Evolutionary conservation across 2,888 invertebrate species (phyloP).

Genomic region (Euclidia mi): DNA sequence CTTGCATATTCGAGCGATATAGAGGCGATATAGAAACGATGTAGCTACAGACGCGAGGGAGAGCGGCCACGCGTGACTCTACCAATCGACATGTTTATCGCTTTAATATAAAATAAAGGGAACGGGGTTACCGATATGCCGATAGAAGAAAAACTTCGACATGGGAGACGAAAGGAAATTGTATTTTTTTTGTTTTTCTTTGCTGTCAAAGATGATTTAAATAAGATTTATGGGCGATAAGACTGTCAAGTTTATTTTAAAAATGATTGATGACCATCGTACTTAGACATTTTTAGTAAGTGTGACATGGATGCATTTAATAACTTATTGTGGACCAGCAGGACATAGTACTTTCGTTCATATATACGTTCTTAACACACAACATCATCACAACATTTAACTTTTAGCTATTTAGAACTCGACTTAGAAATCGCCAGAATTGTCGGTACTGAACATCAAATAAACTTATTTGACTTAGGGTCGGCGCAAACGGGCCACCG

Average conservation of each 20-base stretch:
- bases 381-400: no score
- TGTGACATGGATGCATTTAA: neutral
- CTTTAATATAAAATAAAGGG: constrained; percentile 90
- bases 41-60: constrained; percentile 64
- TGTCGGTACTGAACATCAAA: no score
- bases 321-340: no score
- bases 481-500: no score
- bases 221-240: constrained; percentile 38
- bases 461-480: no score
- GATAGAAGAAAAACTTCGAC: constrained; percentile 83
- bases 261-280: constrained; percentile 12
- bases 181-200: constrained; percentile 63
- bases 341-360: no score
- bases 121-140: constrained; percentile 77
- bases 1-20: constrained; percentile 81
- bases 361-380: no score
- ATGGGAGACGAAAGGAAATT: constrained; percentile 80
- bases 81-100: constrained; percentile 90
- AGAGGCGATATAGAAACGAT: constrained; percentile 18
- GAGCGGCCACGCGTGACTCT: constrained; percentile 85
- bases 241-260: constrained; percentile 28
- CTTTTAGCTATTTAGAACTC: no score
- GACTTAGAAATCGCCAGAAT: no score
- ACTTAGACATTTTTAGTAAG: neutral
- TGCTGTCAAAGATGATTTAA: constrained; percentile 46